phyloP scores from a whole-genome alignment of 2,113 vertebrate species.

The Girardinichthys multiradiatus region DNA sequence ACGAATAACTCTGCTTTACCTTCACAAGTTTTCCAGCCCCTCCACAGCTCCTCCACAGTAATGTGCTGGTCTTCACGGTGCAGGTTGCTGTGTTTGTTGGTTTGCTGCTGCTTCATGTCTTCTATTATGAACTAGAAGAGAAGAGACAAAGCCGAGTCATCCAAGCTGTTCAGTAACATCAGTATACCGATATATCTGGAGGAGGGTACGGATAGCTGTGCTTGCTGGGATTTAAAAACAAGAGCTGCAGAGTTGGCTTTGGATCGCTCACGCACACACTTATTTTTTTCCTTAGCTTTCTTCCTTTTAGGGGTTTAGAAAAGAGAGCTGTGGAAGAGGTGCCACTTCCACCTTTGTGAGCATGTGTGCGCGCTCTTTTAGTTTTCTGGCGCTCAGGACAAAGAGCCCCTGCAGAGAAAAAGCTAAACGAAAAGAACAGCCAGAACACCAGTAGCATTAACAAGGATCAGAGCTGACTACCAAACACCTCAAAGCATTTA shows the following conservation, averaged over 20 bases:
- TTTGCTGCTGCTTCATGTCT: slow-evolving; percentile 96
- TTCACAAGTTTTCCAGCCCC: slow-evolving; percentile 94
- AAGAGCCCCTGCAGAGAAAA: slow-evolving; percentile 34
- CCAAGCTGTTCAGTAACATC: slow-evolving; percentile 1
- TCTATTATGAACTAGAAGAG: slow-evolving; percentile 91
- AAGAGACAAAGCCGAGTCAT: neutral
- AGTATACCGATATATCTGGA: neutral
- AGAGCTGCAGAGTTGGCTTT: slow-evolving; percentile 37
- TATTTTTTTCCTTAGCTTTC: slow-evolving; percentile 48
- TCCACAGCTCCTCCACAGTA: slow-evolving; percentile 98
- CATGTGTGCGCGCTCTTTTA: slow-evolving; percentile 26
- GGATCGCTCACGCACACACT: slow-evolving; percentile 21
- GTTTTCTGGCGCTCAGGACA: slow-evolving; percentile 31
- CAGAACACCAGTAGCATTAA: slow-evolving; percentile 27
- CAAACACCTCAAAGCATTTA: slow-evolving; percentile 35
- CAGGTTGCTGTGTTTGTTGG: slow-evolving; percentile 95
- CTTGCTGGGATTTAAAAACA: slow-evolving; percentile 41
- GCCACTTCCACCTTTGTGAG: slow-evolving; percentile 58
- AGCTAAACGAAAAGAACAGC: slow-evolving; percentile 27
- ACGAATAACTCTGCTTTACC: slow-evolving; percentile 72
- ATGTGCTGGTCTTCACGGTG: slow-evolving; percentile 98
- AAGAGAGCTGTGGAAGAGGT: slow-evolving; percentile 42
- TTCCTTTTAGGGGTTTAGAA: slow-evolving; percentile 74
- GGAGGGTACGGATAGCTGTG: slow-evolving; percentile 3
- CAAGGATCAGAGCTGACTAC: slow-evolving; percentile 19